These are phyloP conservation scores for Pseudomyrmex dendroicus DNA, from an alignment of 1,140 invertebrate genomes.

Conservation along the genomic window DNA sequence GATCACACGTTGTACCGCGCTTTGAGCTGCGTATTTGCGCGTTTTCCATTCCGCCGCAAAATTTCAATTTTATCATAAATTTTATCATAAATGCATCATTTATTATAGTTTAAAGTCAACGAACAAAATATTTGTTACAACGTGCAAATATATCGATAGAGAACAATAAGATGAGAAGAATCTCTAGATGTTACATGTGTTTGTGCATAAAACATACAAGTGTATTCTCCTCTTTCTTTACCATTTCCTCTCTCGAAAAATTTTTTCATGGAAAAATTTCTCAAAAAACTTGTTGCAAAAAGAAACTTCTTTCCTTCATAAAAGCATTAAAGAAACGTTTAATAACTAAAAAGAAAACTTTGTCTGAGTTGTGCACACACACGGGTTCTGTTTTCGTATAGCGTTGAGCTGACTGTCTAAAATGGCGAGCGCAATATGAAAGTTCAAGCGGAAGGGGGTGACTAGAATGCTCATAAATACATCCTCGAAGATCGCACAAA, in stretches of 20 bases:
- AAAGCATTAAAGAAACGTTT: not conserved
- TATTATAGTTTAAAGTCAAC: not conserved
- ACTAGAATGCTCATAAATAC: constrained; percentile 80
- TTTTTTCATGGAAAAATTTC: no score
- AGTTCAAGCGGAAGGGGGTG: constrained; percentile 66
- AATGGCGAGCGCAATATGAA: constrained; percentile 71
- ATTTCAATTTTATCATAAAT: constrained; percentile 2
- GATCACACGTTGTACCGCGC: constrained; percentile 13
- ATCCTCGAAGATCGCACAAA: constrained; percentile 78
- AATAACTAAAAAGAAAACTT: constrained; percentile 12
- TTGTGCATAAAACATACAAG: no score
- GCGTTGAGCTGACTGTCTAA: constrained; percentile 31
- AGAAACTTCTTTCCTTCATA: no score
- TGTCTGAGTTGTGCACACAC: constrained; percentile 17
- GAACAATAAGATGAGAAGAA: not conserved
- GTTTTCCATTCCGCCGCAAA: constrained; percentile 8
- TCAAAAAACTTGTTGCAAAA: no score
- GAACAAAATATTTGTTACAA: not conserved
- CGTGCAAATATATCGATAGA: not conserved
- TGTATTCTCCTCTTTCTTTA: not conserved
- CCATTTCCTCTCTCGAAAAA: no score
- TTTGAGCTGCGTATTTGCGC: constrained; percentile 32
- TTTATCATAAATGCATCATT: constrained; percentile 2
- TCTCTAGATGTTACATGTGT: no score
- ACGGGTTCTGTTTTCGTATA: not conserved